Evolutionary conservation across 1,140 invertebrate genomes (phyloP), one percentile per base, ranked within the genome.

Genomic region (Calephelis nemesis): DNA sequence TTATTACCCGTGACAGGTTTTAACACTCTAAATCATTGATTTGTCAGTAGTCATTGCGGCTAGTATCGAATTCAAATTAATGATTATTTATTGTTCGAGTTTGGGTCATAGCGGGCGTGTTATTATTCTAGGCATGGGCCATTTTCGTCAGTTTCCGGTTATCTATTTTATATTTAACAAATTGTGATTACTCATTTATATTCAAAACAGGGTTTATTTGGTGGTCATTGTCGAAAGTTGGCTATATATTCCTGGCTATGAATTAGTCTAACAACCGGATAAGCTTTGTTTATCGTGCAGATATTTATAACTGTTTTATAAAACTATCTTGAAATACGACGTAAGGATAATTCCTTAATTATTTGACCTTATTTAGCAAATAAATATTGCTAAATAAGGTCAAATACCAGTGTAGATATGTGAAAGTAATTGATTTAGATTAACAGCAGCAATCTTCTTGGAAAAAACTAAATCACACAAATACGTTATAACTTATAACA

Each of bases 141-240:
- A 85, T 87, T 88, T 87, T 83, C 66, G 80, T 79, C 74, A 75
- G 81, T 87, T 90, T 90, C 87, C 85, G 82, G 87, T 82, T 83
- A 81, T 84, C 71, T 77, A 78, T 76, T 73, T 75, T 40, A 67
- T 74, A 54, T 75, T 75, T 77, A 72, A 63, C 66, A 70, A 64
- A 39, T 58, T 79, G 69, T 67, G 60, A 74, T 78, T 77, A 71
- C 71, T 82, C 78, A 83, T 87, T 82, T 78, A 84, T 79, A 85
- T 87, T 78, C 82, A 68, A 74, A 72, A 77, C 79, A 70, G 73
- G 72, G 69, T 74, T 67, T 83, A 79, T 82, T 75, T 80, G 81
- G 71, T 15, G 52, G 52, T 58, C 52, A 58, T 58, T 58, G 52
- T 58, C 52, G 52, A 58, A 58, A 58, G 52, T 58, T 58, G 52